Conservation (phyloP, 2,888 invertebrate genomes). For the Brenthis ino region DNA sequence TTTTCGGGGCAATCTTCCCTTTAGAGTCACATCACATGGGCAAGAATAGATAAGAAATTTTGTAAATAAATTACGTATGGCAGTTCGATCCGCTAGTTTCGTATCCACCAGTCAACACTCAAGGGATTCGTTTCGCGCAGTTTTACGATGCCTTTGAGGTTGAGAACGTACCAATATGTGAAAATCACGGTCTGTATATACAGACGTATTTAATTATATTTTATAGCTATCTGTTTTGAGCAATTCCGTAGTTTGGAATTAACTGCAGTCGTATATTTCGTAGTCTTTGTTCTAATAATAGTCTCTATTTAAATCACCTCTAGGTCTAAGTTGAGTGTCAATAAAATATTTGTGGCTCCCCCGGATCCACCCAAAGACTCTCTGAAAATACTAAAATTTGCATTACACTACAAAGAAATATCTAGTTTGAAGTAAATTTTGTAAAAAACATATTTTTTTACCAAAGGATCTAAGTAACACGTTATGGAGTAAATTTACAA, state of each 20-base stretch:
- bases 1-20: background rate
- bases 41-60: conserved; percentile 20
- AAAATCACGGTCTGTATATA: conserved; percentile 30
- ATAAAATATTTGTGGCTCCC: too few species aligned
- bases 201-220: conserved; percentile 18
- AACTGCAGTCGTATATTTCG: conserved; percentile 31
- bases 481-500: too few species aligned
- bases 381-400: too few species aligned
- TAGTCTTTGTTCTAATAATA: conserved; percentile 39
- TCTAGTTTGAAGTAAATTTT: too few species aligned
- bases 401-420: too few species aligned
- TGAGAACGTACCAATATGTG: conserved; percentile 37
- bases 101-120: conserved; percentile 26
- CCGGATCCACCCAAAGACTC: too few species aligned
- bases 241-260: conserved; percentile 26
- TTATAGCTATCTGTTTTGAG: conserved; percentile 41
- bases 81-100: conserved; percentile 30
- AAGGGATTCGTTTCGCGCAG: conserved; percentile 45
- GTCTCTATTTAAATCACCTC: conserved; percentile 26
- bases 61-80: conserved; percentile 22
- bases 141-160: conserved; percentile 50
- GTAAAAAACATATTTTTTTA: too few species aligned
- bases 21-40: conserved; percentile 9
- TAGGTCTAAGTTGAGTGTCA: too few species aligned
- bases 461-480: too few species aligned